Evolutionary conservation across 1,140 invertebrate genomes (phyloP).

Genomic region (Globodera ellingtonae): DNA sequence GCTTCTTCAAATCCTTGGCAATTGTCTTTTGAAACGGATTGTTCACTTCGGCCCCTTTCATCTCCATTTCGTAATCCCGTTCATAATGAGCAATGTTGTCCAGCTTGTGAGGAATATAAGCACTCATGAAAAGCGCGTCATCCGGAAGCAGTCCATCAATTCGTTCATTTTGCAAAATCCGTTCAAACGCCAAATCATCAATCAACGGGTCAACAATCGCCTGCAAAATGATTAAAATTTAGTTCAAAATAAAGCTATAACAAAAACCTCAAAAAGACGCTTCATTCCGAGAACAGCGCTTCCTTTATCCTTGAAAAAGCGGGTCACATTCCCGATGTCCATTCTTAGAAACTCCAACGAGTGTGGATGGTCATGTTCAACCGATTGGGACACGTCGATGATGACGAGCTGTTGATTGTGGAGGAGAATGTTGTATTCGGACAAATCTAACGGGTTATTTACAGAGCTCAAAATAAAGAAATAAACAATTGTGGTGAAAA

Average conservation of each 20-base stretch:
- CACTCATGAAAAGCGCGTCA: slow-evolving; percentile 87
- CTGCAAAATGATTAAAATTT: background rate
- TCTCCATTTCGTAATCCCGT: slow-evolving; percentile 79
- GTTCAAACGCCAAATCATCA: slow-evolving; percentile 75
- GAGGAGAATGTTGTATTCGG: slow-evolving; percentile 90
- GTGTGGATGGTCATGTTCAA: slow-evolving; percentile 95
- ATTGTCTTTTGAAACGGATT: slow-evolving; percentile 67
- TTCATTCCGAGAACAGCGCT: slow-evolving; percentile 86
- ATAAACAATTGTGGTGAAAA: background rate
- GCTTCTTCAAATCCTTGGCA: slow-evolving; percentile 27
- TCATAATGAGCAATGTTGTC: slow-evolving; percentile 87
- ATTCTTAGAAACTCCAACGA: slow-evolving; percentile 89
- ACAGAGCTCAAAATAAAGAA: background rate
- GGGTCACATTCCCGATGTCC: slow-evolving; percentile 88
- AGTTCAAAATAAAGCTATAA: slow-evolving; percentile 71
- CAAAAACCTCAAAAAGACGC: slow-evolving; percentile 89
- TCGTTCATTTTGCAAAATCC: slow-evolving; percentile 67
- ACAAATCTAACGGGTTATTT: slow-evolving; percentile 71
- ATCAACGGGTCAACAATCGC: slow-evolving; percentile 77
- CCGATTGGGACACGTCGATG: slow-evolving; percentile 96
- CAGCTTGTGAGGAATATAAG: slow-evolving; percentile 90
- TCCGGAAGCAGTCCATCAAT: slow-evolving; percentile 74
- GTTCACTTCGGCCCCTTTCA: slow-evolving; percentile 72
- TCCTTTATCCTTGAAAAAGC: slow-evolving; percentile 86
- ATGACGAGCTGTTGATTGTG: slow-evolving; percentile 81